These are phyloP conservation scores for Neopipo cinnamomea DNA, from an alignment of 2,113 vertebrate genomes.

Conservation along the genomic window DNA sequence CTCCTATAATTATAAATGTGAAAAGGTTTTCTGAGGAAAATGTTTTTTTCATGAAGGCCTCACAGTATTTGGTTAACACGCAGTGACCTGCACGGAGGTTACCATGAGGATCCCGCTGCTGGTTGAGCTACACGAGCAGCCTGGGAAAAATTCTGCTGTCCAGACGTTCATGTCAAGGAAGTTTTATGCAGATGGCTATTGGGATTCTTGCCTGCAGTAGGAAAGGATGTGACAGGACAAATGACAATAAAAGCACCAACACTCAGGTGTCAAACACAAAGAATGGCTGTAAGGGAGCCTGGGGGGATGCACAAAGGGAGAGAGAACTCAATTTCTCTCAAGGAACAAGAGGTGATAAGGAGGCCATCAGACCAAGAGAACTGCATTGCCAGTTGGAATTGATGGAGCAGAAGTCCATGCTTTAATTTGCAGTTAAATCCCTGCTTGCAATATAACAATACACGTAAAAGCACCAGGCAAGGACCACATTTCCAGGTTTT, in stretches of 20 bases:
- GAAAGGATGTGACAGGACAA: slow-evolving; percentile 16
- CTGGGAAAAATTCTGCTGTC: slow-evolving; percentile 6
- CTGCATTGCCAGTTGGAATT: not conserved
- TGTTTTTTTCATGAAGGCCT: slow-evolving; percentile 6
- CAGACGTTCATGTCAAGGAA: not conserved
- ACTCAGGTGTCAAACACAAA: slow-evolving; percentile 20
- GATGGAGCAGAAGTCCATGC: not conserved
- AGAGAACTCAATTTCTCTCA: not conserved
- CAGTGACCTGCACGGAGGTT: not conserved
- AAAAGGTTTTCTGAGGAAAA: slow-evolving; percentile 54
- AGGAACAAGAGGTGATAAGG: not conserved
- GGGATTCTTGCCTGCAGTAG: not conserved
- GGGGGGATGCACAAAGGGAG: not conserved
- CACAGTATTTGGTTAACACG: not conserved
- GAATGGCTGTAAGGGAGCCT: slow-evolving; percentile 26
- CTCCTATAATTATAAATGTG: slow-evolving; percentile 54
- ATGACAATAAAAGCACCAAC: not conserved
- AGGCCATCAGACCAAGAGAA: not conserved
- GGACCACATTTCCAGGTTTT: not conserved
- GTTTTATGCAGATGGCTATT: not conserved
- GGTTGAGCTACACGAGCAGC: not conserved
- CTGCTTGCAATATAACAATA: not conserved
- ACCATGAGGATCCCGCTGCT: not conserved
- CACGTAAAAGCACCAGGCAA: not conserved
- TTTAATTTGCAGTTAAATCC: slow-evolving; percentile 17